A percentile compares a stretch with the other conserved stretches of the same genome.
phyloP scores from a whole-genome alignment of 2,888 invertebrate genomes.

The Gisinianus flammeolus region DNA sequence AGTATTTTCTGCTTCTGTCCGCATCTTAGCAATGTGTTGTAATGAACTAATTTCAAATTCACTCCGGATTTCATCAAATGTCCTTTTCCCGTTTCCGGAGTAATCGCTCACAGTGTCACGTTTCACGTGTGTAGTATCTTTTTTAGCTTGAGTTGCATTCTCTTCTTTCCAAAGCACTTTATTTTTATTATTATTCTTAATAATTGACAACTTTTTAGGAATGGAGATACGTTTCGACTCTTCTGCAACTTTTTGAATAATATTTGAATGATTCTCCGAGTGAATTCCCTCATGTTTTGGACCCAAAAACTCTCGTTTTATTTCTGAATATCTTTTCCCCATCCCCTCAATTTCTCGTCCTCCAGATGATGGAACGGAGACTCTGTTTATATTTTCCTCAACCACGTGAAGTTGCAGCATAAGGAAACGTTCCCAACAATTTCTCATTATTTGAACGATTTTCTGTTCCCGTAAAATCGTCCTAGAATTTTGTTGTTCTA shows the following conservation, averaged over 20 bases:
- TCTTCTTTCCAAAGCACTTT: background rate
- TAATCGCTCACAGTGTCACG: background rate
- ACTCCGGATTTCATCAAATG: constrained; percentile 8
- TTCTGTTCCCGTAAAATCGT: constrained; percentile 7
- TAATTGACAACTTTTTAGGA: background rate
- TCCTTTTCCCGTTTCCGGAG: background rate
- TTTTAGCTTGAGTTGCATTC: background rate
- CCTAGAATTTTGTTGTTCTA: constrained; percentile 20
- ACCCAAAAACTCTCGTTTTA: background rate
- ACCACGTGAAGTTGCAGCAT: background rate
- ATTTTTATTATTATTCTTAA: background rate
- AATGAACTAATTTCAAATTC: background rate
- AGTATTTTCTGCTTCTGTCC: background rate
- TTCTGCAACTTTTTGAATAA: background rate
- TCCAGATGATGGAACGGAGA: too few relatives aligned
- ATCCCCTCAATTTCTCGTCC: background rate
- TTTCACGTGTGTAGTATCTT: background rate
- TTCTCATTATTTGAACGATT: constrained; percentile 27
- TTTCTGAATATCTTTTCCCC: background rate
- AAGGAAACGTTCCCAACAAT: constrained; percentile 29
- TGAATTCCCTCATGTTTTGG: background rate
- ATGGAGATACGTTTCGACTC: background rate
- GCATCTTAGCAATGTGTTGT: background rate
- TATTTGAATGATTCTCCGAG: background rate
- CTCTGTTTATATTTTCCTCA: background rate